These are phyloP conservation scores for Platycheirus albimanus DNA, from an alignment of 2,888 invertebrate species.

Conservation along the genomic window DNA sequence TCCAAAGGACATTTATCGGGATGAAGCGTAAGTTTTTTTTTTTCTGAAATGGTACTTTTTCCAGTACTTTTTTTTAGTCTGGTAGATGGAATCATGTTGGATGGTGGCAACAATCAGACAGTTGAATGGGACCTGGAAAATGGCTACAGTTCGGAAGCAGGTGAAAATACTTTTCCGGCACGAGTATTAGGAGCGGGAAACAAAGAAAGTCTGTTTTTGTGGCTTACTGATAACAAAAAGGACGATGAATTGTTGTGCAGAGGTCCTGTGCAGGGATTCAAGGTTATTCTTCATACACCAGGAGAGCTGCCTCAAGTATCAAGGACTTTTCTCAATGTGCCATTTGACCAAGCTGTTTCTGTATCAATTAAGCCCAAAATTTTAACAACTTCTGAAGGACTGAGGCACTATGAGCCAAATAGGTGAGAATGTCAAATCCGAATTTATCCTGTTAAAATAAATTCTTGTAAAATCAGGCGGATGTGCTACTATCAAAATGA, in stretches of 20 bases:
- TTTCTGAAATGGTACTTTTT: background rate
- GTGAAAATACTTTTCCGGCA: slow-evolving; percentile 13
- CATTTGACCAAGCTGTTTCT: slow-evolving; percentile 86
- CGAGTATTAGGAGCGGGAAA: slow-evolving; percentile 18
- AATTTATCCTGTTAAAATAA: background rate
- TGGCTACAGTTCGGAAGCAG: slow-evolving; percentile 2
- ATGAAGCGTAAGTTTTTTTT: slow-evolving; percentile 16
- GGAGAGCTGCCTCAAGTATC: slow-evolving; percentile 76
- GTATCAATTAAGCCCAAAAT: slow-evolving; percentile 87
- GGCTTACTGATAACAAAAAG: background rate
- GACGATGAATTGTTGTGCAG: slow-evolving; percentile 28
- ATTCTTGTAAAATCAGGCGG: background rate
- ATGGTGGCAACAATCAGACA: background rate
- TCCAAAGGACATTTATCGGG: slow-evolving; percentile 24
- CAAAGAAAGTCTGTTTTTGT: slow-evolving; percentile 11
- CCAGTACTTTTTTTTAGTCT: background rate
- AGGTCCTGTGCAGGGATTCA: slow-evolving; percentile 37
- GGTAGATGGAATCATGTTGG: slow-evolving; percentile 1
- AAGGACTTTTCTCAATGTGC: slow-evolving; percentile 86
- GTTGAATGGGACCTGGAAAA: slow-evolving; percentile 24
- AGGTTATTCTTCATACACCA: slow-evolving; percentile 46
- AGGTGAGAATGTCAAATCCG: slow-evolving; percentile 68
- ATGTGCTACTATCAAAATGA: slow-evolving; percentile 27
- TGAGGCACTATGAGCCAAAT: slow-evolving; percentile 84
- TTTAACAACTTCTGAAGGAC: slow-evolving; percentile 86